Percentiles rank a stretch among this genome's conserved stretches.
Evolutionary conservation across 2,113 vertebrate species (phyloP).

Genomic region (Podocnemis expansa): DNA sequence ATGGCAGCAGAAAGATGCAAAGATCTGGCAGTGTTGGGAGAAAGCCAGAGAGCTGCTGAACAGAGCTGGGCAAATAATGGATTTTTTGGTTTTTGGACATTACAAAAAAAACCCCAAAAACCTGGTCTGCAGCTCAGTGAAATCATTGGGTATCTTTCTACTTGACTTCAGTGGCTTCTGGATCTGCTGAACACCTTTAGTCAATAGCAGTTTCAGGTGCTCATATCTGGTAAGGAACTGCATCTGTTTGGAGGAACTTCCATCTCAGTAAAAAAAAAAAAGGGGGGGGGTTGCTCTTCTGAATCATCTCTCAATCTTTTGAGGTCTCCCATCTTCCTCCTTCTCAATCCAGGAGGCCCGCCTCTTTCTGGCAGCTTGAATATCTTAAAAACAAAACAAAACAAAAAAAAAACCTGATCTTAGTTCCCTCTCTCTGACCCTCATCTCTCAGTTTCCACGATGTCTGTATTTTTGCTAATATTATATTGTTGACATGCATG

Average conservation of each 20-base stretch:
- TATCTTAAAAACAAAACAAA: too few relatives aligned
- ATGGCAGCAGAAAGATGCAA: not conserved
- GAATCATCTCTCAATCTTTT: not conserved
- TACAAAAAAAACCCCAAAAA: too few relatives aligned
- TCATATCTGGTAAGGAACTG: fast-evolving
- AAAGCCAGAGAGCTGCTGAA: not conserved
- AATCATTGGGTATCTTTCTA: not conserved
- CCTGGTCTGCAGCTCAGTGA: not conserved
- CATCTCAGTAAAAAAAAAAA: not conserved
- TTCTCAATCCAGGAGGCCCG: not conserved
- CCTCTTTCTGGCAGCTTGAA: not conserved
- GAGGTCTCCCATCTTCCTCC: not conserved
- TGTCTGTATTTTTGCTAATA: not conserved
- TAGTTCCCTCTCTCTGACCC: not conserved
- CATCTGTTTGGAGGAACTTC: not conserved
- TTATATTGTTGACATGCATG: not conserved
- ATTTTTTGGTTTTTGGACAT: not conserved
- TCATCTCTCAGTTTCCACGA: not conserved
- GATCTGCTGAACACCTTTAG: not conserved
- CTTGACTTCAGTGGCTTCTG: fast-evolving
- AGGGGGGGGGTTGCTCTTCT: not conserved
- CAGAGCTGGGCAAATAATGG: not conserved
- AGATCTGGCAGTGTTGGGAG: not conserved
- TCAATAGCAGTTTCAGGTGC: not conserved
- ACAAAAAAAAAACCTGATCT: too few relatives aligned